Percentiles rank a stretch among this genome's conserved stretches.
These are phyloP conservation scores for Aurelia sp. DNA, from an alignment of 30 jellyfish, hydroid and myxozoan genomes.

Conservation along the genomic window DNA sequence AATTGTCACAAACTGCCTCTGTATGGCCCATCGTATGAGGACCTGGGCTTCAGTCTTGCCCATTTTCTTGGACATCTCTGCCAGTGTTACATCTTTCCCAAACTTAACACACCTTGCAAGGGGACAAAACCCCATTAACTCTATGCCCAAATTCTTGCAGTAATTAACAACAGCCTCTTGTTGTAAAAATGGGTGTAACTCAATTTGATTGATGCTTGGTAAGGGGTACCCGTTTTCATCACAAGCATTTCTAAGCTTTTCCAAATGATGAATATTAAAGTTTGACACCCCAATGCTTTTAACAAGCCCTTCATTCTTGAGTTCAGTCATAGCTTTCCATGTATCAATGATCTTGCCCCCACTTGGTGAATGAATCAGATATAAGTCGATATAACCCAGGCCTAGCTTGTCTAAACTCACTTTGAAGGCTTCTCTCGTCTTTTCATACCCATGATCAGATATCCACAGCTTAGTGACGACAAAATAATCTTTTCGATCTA, in stretches of 20 bases:
- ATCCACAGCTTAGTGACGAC: constrained; percentile 88
- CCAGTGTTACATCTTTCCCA: constrained; percentile 61
- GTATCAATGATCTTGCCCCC: constrained; percentile 79
- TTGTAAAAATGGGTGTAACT: constrained; percentile 93
- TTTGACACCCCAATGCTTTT: constrained; percentile 97
- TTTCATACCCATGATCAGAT: constrained; percentile 66
- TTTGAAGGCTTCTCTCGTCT: constrained; percentile 65
- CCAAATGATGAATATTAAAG: constrained; percentile 84
- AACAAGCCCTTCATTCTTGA: constrained; percentile 78
- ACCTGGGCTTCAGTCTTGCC: constrained; percentile 83
- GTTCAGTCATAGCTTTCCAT: constrained; percentile 86
- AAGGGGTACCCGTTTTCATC: constrained; percentile 43
- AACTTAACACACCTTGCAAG: constrained; percentile 83
- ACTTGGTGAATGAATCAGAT: constrained; percentile 83
- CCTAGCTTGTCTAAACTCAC: constrained; percentile 73
- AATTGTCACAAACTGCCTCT: constrained; percentile 69
- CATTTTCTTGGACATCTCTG: constrained; percentile 58
- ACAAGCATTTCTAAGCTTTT: constrained; percentile 55
- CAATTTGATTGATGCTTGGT: constrained; percentile 95
- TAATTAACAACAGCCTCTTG: constrained; percentile 72
- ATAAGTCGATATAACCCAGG: constrained; percentile 85
- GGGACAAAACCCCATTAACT: constrained; percentile 96
- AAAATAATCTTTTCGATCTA: constrained; percentile 79
- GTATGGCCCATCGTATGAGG: constrained; percentile 85
- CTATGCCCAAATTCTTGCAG: constrained; percentile 63